A percentile compares a stretch with the other conserved stretches of the same genome.
phyloP scores from a whole-genome alignment of 2,888 invertebrate genomes.

The Malthinus seriepunctatus region DNA sequence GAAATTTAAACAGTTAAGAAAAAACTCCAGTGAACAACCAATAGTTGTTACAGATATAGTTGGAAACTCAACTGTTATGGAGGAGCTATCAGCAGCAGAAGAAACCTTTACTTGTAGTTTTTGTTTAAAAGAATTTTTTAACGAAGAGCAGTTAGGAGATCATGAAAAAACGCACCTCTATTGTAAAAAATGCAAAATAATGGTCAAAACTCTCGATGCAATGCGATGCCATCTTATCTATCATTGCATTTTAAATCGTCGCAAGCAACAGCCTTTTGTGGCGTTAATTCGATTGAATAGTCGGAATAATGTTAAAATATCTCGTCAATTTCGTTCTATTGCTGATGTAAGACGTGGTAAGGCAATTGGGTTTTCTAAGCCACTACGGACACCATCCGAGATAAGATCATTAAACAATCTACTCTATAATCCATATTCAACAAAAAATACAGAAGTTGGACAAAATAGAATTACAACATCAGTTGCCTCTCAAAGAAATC shows the following conservation, averaged over 20 bases:
- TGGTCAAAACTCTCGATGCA: conserved; percentile 1
- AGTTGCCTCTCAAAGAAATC: no score
- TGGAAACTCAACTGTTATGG: not conserved
- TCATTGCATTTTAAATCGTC: conserved; percentile 10
- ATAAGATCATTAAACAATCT: no score
- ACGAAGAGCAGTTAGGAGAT: not conserved
- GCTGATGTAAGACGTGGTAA: no score
- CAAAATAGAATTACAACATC: no score
- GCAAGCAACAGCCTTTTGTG: conserved; percentile 7
- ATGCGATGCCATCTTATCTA: conserved; percentile 10
- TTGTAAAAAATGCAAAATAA: conserved; percentile 13
- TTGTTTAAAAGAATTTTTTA: conserved; percentile 9
- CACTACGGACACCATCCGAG: no score
- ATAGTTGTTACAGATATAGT: not conserved
- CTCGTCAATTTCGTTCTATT: no score
- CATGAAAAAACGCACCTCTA: conserved; percentile 11
- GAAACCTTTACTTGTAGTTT: not conserved
- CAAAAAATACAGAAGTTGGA: no score
- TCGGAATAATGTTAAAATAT: not conserved
- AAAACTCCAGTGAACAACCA: not conserved
- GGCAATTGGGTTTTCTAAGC: no score
- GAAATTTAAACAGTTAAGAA: not conserved
- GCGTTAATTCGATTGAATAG: not conserved
- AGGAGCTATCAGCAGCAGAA: not conserved
- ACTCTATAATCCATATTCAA: no score